Evolutionary conservation across 2,888 invertebrate genomes (phyloP).

Genomic region (Plebejus anna): DNA sequence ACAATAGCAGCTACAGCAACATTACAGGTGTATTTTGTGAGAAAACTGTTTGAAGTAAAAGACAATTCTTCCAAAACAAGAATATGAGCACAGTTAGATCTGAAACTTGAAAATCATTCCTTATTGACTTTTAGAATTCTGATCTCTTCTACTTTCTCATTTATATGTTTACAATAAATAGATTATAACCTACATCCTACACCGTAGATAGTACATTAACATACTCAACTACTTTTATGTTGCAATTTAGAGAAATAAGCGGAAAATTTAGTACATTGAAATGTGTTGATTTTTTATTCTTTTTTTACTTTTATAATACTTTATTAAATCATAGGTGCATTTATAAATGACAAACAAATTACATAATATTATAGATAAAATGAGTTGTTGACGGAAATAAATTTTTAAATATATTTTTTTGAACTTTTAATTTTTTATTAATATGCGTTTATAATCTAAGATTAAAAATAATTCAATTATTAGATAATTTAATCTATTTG

Average conservation of each 20-base stretch:
- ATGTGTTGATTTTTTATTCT: not conserved
- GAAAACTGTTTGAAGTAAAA: conserved; percentile 92
- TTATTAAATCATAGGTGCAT: not conserved
- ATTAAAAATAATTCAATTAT: too few species aligned
- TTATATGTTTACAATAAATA: not conserved
- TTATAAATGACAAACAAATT: not conserved
- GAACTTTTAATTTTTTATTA: too few species aligned
- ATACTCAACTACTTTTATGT: conserved; percentile 13
- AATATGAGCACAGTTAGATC: conserved; percentile 56
- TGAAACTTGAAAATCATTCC: conserved; percentile 37
- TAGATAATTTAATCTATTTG: too few species aligned
- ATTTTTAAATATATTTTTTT: too few species aligned
- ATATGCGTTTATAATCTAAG: too few species aligned
- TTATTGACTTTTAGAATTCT: conserved; percentile 34
- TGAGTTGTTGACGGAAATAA: not conserved
- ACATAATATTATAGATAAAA: not conserved
- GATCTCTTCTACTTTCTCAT: conserved; percentile 38
- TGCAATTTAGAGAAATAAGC: not conserved
- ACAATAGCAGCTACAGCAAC: conserved; percentile 89
- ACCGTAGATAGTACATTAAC: not conserved
- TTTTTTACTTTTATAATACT: conserved; percentile 6
- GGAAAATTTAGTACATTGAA: not conserved
- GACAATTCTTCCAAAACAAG: conserved; percentile 80
- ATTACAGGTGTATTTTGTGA: conserved; percentile 91
- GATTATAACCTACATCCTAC: not conserved